These are phyloP conservation scores for Oedothorax gibbosus DNA, from an alignment of 1,140 invertebrate species.

Conservation along the genomic window DNA sequence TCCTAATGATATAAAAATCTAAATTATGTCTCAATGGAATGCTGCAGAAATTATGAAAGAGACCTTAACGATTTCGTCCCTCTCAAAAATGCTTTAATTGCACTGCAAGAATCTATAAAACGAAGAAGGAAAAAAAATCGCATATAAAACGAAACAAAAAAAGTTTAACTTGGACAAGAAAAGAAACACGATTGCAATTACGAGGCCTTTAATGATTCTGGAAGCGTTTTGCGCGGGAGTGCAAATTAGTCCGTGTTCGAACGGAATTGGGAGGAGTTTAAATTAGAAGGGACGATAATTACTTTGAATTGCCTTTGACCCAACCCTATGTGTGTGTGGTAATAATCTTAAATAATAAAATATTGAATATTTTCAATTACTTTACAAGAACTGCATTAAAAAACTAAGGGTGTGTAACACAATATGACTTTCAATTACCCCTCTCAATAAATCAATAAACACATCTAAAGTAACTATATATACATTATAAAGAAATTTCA, in stretches of 20 bases:
- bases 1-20: constrained; percentile 2
- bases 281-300: constrained; percentile 32
- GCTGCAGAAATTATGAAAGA: constrained; percentile 13
- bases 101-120: constrained; percentile 6
- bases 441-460: no score
- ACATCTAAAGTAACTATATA: no score
- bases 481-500: no score
- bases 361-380: no score
- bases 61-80: constrained; percentile 21
- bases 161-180: constrained; percentile 20
- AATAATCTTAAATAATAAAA: no score
- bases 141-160: not conserved
- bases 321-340: not conserved
- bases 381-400: no score
- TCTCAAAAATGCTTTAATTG: constrained; percentile 33
- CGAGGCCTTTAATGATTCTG: constrained; percentile 31
- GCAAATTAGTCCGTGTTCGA: constrained; percentile 44
- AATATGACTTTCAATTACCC: no score
- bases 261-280: constrained; percentile 26
- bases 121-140: not conserved
- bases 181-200: constrained; percentile 46
- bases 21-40: constrained; percentile 37
- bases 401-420: no score
- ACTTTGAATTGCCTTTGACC: not conserved
- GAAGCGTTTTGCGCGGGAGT: constrained; percentile 38